phyloP scores from a whole-genome alignment of 23 tunicate genomes.

The Phallusia fumigata region DNA sequence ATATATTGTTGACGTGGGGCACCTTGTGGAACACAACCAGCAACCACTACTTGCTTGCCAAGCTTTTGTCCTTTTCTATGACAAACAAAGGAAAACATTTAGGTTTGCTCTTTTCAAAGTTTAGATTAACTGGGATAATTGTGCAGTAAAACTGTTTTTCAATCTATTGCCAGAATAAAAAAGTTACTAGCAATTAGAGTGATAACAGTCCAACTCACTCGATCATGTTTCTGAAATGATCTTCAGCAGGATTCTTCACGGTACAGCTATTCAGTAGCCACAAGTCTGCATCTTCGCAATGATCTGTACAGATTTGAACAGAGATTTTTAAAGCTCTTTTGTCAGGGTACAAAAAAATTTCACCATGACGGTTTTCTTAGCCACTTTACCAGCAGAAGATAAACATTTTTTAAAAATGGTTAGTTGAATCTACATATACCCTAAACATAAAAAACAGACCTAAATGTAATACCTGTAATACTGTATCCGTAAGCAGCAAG shows the following conservation, averaged over 20 bases:
- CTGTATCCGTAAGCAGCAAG: conserved; percentile 83
- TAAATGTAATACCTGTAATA: conserved; percentile 17
- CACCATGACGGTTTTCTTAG: background rate
- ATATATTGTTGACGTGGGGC: conserved; percentile 77
- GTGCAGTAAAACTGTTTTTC: too few species aligned
- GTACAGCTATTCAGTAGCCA: conserved; percentile 97
- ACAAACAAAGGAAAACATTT: too few species aligned
- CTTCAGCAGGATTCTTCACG: conserved; percentile 99
- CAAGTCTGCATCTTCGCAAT: conserved; percentile 47
- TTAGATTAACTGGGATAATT: too few species aligned
- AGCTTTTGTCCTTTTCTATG: conserved; percentile 64
- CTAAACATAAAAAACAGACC: too few species aligned
- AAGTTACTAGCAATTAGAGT: too few species aligned
- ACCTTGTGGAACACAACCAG: conserved; percentile 99
- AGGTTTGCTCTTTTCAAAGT: too few species aligned
- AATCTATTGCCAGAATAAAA: too few species aligned
- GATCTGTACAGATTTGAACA: conserved; percentile 21
- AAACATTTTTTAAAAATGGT: too few species aligned
- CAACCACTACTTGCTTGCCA: conserved; percentile 79
- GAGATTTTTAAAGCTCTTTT: background rate
- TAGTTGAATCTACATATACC: too few species aligned
- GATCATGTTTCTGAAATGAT: conserved; percentile 96
- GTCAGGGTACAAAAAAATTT: background rate
- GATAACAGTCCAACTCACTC: conserved; percentile 63
- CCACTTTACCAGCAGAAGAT: too few species aligned